Evolutionary conservation across 2,888 invertebrate species (phyloP).

Genomic region (Synanthedon myopaeformis): DNA sequence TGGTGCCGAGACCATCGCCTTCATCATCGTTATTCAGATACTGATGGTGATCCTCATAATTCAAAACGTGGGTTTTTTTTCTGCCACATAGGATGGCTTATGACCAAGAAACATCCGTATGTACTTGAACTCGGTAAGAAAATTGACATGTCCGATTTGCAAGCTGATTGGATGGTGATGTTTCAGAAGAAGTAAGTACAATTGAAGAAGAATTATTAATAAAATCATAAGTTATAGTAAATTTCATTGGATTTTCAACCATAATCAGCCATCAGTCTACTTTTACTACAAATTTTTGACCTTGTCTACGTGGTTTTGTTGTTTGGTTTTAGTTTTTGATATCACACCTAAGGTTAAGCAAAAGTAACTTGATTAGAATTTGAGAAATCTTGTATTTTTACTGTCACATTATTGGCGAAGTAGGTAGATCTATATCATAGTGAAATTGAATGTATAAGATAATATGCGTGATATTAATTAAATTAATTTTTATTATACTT

Average conservation of each 20-base stretch:
- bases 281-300: too few relatives aligned
- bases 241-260: too few relatives aligned
- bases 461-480: too few relatives aligned
- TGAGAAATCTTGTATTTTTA: too few relatives aligned
- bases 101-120: conserved; percentile 77
- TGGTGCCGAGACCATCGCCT: conserved; percentile 79
- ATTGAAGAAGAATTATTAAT: background rate
- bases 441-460: background rate
- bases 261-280: too few relatives aligned
- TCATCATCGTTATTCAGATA: conserved; percentile 75
- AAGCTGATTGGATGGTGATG: conserved; percentile 73
- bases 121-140: conserved; percentile 70
- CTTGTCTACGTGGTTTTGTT: too few relatives aligned
- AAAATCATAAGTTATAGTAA: too few relatives aligned
- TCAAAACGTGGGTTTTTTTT: conserved; percentile 82
- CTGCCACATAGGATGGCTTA: conserved; percentile 83
- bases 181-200: conserved; percentile 74
- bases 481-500: background rate
- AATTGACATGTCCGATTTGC: conserved; percentile 77
- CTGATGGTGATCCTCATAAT: conserved; percentile 79
- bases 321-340: too few relatives aligned
- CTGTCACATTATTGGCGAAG: too few relatives aligned
- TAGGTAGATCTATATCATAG: too few relatives aligned
- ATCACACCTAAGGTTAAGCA: too few relatives aligned
- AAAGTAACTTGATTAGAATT: too few relatives aligned